These are phyloP conservation scores for Sciurus carolinensis DNA, from an alignment of 2,797 vertebrate species.

Conservation along the genomic window DNA sequence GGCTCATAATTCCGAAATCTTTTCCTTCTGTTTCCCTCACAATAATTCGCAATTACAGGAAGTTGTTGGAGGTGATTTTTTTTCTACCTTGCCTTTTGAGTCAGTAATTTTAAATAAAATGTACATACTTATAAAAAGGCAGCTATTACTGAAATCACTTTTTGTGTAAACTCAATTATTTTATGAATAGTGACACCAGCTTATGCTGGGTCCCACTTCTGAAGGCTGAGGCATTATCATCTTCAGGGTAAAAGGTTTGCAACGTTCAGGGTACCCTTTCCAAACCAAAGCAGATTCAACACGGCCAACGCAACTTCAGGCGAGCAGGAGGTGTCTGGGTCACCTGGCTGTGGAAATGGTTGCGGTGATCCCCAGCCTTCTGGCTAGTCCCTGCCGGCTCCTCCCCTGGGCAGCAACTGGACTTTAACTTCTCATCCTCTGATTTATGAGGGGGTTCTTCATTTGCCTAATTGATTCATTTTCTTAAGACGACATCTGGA, in stretches of 20 bases:
- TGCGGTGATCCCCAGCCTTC: not conserved
- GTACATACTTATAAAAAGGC: constrained; percentile 92
- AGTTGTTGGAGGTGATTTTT: constrained; percentile 98
- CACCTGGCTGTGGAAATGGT: not conserved
- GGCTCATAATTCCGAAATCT: constrained; percentile 99
- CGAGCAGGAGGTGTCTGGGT: constrained; percentile 29
- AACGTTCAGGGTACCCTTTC: constrained; percentile 85
- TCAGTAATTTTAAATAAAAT: constrained; percentile 96
- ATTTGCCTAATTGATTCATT: constrained; percentile 90
- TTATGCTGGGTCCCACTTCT: constrained; percentile 91
- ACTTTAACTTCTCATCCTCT: constrained; percentile 72
- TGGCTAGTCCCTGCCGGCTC: not conserved
- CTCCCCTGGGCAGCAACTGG: constrained; percentile 65
- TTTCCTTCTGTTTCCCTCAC: constrained; percentile 99
- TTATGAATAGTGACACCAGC: constrained; percentile 95
- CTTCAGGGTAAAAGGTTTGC: constrained; percentile 88
- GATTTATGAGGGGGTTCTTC: constrained; percentile 86
- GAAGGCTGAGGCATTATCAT: constrained; percentile 89
- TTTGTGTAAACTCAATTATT: constrained; percentile 96
- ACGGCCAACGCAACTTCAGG: constrained; percentile 87
- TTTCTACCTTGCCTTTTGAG: constrained; percentile 94
- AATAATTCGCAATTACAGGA: constrained; percentile 99
- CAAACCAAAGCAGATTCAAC: constrained; percentile 87
- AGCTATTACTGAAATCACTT: constrained; percentile 92
- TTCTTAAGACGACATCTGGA: constrained; percentile 89